Evolutionary conservation across 2,797 vertebrate species (phyloP), one percentile per base, ranked within the genome.

Genomic region (Phataginus tricuspis): DNA sequence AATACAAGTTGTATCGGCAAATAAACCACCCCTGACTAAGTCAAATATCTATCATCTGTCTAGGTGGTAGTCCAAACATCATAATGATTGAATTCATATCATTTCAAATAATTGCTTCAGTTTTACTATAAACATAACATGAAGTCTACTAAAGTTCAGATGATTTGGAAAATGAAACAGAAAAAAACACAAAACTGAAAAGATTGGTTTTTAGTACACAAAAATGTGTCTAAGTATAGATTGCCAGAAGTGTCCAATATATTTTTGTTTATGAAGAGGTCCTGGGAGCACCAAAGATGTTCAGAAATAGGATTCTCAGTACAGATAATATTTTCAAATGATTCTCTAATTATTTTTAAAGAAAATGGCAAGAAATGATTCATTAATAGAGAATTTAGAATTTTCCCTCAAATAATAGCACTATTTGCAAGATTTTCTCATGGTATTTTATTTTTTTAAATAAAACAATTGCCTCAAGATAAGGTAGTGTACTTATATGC

Each of bases 231-330:
- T 86, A 19, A 23, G 10, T 49, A 21, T 85, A 27, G 31, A 49
- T 5, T 4, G 0, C 34, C 51, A n/a, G 5, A 19, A 87, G 7
- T 8, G 1, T 3, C n/a, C 2, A 1, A 2, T 15, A 23, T 18
- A 0, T 4, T 7, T 18, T 53, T 31, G 42, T 45, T 88, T 45
- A 34, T 19, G 2, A 57, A 90, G 29, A 34, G n/a, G 5, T 90
- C 25, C 14, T 8, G 19, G 59, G 55, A 27, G 3, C 18, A 9
- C 34, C 4, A 25, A 2, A 51, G 13, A 4, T 2, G 2, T 57
- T 55, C 34, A 18, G 39, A 3, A 8, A 16, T 5, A 31, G 6
- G 10, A 51, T 68, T 78, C 15, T 13, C 19, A 16, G 4, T 3
- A 29, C 14, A 31, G 27, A 45, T 1, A 3, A n/a, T 78, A 42